Evolutionary conservation across 37 sponge, comb jelly and placozoan genomes (phyloP).

Genomic region (Axinella damicornis): DNA sequence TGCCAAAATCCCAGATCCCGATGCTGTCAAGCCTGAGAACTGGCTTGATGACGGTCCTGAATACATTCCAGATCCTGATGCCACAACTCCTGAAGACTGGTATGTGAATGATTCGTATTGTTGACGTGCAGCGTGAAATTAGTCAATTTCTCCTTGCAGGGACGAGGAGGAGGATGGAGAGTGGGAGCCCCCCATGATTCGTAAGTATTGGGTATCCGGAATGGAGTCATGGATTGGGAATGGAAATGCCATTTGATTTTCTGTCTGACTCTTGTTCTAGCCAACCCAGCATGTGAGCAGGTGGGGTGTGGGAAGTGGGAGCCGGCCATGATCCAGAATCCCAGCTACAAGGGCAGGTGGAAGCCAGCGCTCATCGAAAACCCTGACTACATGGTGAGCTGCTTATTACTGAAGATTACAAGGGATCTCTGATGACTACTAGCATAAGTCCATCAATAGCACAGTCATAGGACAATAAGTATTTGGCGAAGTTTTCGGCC

Average conservation of each 20-base stretch:
- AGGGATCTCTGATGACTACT: too few species aligned
- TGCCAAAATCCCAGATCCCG: conserved; percentile 87
- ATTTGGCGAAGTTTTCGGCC: too few species aligned
- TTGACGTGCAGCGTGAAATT: background rate
- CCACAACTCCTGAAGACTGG: conserved; percentile 95
- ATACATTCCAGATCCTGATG: conserved; percentile 94
- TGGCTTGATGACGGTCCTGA: conserved; percentile 96
- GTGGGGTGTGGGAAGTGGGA: conserved; percentile 97
- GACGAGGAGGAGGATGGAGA: conserved; percentile 99
- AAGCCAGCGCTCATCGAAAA: conserved; percentile 93
- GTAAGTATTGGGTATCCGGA: conserved; percentile 69
- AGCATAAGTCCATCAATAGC: too few species aligned
- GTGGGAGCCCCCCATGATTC: conserved; percentile 95
- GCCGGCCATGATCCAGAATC: conserved; percentile 89
- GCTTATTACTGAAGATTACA: too few species aligned
- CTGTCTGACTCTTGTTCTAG: conserved; percentile 56
- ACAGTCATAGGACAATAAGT: too few species aligned
- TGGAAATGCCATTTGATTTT: too few species aligned
- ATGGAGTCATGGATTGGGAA: too few species aligned
- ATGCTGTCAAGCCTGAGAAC: conserved; percentile 92
- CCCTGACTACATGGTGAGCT: conserved; percentile 88
- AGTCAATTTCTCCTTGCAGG: conserved; percentile 50
- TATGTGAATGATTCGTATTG: background rate
- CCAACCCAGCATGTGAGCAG: conserved; percentile 95
- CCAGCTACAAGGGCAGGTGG: conserved; percentile 98